Percentiles rank a stretch among this genome's conserved stretches.
Conservation (phyloP, 2,888 invertebrate species). For the Spisula subtruncata region DNA sequence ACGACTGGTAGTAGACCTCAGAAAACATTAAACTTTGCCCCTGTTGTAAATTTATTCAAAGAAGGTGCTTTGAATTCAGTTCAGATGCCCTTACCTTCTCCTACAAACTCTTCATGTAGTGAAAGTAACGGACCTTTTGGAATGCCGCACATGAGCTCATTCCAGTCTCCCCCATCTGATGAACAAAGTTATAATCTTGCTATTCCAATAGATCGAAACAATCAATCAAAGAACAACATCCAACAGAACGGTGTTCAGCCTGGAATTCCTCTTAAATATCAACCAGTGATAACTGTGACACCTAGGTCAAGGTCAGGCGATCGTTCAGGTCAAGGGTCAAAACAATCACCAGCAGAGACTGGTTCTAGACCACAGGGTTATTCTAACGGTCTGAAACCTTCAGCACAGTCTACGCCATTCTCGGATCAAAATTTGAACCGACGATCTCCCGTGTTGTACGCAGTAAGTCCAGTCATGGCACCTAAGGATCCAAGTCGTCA, state of each 20-base stretch:
- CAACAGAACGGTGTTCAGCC: slow-evolving; percentile 16
- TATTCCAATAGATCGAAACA: slow-evolving; percentile 62
- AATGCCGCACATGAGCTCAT: slow-evolving; percentile 51
- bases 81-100: slow-evolving; percentile 77
- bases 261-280: slow-evolving; percentile 76
- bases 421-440: slow-evolving; percentile 25
- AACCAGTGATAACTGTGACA: slow-evolving; percentile 79
- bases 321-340: slow-evolving; percentile 43
- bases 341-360: slow-evolving; percentile 55
- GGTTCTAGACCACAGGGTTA: slow-evolving; percentile 50
- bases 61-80: slow-evolving; percentile 74
- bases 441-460: slow-evolving; percentile 66
- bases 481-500: slow-evolving; percentile 60
- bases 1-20: slow-evolving; percentile 72
- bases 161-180: slow-evolving; percentile 41
- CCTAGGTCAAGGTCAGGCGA: slow-evolving; percentile 73
- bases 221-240: slow-evolving; percentile 40
- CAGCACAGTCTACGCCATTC: slow-evolving; percentile 67
- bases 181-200: slow-evolving; percentile 74
- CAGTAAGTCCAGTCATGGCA: slow-evolving; percentile 71
- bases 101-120: slow-evolving; percentile 77
- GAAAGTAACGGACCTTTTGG: slow-evolving; percentile 60
- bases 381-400: slow-evolving; percentile 52
- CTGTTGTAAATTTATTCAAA: slow-evolving; percentile 82
- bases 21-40: slow-evolving; percentile 83